Conservation (phyloP, 2,888 invertebrate genomes). For the Dasysyrphus tricinctus region DNA sequence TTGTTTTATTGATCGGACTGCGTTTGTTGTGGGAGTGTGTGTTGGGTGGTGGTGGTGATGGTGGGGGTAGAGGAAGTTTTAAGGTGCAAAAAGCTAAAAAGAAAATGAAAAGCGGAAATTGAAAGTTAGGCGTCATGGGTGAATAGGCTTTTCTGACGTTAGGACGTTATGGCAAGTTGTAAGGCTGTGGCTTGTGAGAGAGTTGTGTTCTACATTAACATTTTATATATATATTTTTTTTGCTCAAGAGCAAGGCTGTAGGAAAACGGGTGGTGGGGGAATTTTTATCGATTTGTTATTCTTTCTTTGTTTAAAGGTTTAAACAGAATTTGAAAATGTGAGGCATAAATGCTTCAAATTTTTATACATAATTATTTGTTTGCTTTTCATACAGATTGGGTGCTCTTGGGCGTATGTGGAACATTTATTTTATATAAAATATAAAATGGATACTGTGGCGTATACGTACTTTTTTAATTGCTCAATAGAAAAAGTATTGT, state of each 20-base stretch:
- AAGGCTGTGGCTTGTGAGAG: slow-evolving; percentile 4
- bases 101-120: slow-evolving; percentile 56
- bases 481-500: no score
- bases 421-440: background rate
- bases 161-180: slow-evolving; percentile 1
- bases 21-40: background rate
- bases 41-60: background rate
- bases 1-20: slow-evolving; percentile 54
- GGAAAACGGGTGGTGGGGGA: no score
- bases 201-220: slow-evolving; percentile 1
- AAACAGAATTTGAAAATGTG: slow-evolving; percentile 4
- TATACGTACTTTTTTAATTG: background rate
- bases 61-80: background rate
- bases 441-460: background rate
- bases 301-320: slow-evolving; percentile 1
- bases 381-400: background rate
- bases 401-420: slow-evolving; percentile 8
- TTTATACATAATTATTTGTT: slow-evolving; percentile 6
- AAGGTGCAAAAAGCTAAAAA: slow-evolving; percentile 19
- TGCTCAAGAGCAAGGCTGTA: slow-evolving; percentile 51
- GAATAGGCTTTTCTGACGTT: slow-evolving; percentile 36
- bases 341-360: background rate
- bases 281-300: slow-evolving; percentile 43
- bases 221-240: background rate
- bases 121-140: slow-evolving; percentile 55